Percentiles rank a stretch among this genome's conserved stretches.
phyloP scores from a whole-genome alignment of 2,113 vertebrate genomes.

The Macroglossus sobrinus region DNA sequence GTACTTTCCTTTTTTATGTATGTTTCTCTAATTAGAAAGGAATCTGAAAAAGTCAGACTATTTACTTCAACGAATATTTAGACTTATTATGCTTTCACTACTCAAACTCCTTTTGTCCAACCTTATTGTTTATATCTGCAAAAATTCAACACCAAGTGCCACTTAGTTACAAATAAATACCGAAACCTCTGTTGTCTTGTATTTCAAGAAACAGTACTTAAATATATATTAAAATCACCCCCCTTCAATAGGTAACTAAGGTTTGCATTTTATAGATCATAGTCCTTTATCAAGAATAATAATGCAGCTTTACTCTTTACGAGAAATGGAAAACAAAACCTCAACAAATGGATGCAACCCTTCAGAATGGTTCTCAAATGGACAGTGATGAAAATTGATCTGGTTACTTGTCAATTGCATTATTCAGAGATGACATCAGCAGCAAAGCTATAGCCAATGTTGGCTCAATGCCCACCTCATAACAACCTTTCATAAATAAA shows the following conservation, averaged over 20 bases:
- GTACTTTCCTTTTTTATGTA: not conserved
- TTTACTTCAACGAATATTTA: not conserved
- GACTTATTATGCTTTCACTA: not conserved
- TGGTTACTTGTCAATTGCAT: constrained; percentile 67
- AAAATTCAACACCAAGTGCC: not conserved
- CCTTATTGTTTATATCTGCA: not conserved
- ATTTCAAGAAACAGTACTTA: constrained; percentile 39
- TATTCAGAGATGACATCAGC: constrained; percentile 71
- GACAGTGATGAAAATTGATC: constrained; percentile 71
- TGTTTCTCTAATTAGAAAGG: constrained; percentile 34
- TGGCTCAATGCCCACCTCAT: not conserved
- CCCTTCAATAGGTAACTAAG: constrained; percentile 1
- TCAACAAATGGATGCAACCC: constrained; percentile 58
- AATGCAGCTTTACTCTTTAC: constrained; percentile 60
- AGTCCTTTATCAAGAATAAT: constrained; percentile 50
- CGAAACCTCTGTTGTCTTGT: not conserved
- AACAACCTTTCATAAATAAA: constrained; percentile 38
- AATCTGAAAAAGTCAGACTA: not conserved
- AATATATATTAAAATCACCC: constrained; percentile 23
- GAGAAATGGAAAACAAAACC: constrained; percentile 72
- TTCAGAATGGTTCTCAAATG: constrained; percentile 69
- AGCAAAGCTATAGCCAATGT: constrained; percentile 29
- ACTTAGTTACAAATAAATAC: constrained; percentile 26
- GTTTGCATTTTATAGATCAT: not conserved
- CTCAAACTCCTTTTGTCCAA: not conserved